Evolutionary conservation across 2,113 vertebrate genomes (phyloP), one percentile per base, ranked within the genome.

Genomic region (Chascanopsetta lugubris): DNA sequence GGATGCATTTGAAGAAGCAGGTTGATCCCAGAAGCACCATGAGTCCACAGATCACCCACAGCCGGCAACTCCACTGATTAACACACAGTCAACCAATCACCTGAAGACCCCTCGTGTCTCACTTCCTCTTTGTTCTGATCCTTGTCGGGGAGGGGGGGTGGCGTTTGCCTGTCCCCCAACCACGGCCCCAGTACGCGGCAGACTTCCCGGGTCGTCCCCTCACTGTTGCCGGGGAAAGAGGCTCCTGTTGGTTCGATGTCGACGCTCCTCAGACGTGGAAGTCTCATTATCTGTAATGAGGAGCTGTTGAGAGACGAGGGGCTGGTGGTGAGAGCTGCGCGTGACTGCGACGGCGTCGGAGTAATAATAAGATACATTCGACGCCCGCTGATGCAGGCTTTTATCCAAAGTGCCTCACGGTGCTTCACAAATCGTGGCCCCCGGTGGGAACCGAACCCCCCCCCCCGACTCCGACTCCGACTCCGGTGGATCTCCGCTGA

Each of bases 261-360:
- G 34, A 79, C 64, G 24, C 63, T 69, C 66, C 57, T 61, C 45
- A 27, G 54, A 71, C 27, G 45, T 75, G 75, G 56, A 75, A 57
- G 78, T 61, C 77, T 85, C 71, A 70, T 88, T 82, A 84, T 61
- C 54, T 61, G 0, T 85, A 83, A 88, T 79, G 82, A 89, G 72
- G 45, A 68, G 76, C 75, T 83, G 83, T 83, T 81, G 83, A 86
- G 75, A 34, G 72, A 80, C 49, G 61, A 80, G 65, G 71, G 30
- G 61, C 74, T 67, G 71, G 36, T 72, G 75, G 72, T 75, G 77
- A 79, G 72, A 77, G 82, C 56, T 66, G 62, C 70, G 83, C 48
- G 73, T 69, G 66, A 62, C 66, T 70, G 65, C 5, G 50, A 59
- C 75, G 51, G 38, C 30, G 57, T 76, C 77, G 18, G 74, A 50